Percentiles rank a stretch among this genome's conserved stretches.
phyloP scores from a whole-genome alignment of 2,888 invertebrate genomes.

The Acronicta psi region DNA sequence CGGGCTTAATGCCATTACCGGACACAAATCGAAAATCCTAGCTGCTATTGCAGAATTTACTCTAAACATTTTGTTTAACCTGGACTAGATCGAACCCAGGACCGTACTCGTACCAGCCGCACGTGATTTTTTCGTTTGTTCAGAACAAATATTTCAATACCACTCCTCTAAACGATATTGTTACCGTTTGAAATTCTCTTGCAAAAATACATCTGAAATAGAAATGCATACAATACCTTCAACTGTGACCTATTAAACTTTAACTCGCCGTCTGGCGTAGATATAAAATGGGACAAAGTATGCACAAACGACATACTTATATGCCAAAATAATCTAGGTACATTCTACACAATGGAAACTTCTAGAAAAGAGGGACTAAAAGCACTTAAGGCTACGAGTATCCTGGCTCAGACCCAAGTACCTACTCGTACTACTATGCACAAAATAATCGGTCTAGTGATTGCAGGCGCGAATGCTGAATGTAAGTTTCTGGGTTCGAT shows the following conservation, averaged over 20 bases:
- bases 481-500: no score
- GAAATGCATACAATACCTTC: conserved; percentile 46
- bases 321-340: conserved; percentile 13
- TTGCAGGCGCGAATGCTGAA: no score
- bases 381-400: conserved; percentile 11
- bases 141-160: neutral
- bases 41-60: no score
- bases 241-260: conserved; percentile 70
- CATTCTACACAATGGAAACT: neutral
- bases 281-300: conserved; percentile 34
- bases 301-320: conserved; percentile 30
- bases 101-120: no score
- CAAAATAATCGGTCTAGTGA: no score
- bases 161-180: conserved; percentile 1
- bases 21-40: no score
- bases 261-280: conserved; percentile 47
- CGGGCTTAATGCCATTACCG: no score
- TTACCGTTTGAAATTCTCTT: conserved; percentile 24
- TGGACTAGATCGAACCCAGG: no score
- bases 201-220: conserved; percentile 47
- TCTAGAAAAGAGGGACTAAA: conserved; percentile 8
- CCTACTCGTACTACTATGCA: conserved; percentile 1
- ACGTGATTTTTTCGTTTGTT: no score
- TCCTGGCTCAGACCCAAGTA: conserved; percentile 39
- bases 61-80: no score